Conservation (phyloP, 2,888 invertebrate species). For the Gortyna flavago region DNA sequence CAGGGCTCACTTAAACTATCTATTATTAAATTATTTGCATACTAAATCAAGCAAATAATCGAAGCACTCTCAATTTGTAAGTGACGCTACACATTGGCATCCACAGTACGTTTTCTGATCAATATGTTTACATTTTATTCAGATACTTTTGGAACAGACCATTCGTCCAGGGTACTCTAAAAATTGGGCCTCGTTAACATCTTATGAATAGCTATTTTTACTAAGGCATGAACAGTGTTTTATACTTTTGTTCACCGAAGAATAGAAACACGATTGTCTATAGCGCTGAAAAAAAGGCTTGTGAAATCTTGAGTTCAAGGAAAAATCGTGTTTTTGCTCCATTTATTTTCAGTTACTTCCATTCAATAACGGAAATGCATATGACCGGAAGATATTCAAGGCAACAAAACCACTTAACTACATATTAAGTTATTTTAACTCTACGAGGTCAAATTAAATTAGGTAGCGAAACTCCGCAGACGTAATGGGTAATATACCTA, state of each 20-base stretch:
- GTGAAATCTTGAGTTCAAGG: neutral
- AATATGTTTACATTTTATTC: too few relatives aligned
- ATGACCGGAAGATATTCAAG: conserved; percentile 30
- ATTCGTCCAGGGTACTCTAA: neutral
- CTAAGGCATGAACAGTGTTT: neutral
- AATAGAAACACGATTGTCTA: neutral
- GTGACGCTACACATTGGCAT: too few relatives aligned
- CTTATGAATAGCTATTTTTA: neutral
- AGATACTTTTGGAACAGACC: too few relatives aligned
- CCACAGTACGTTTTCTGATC: too few relatives aligned
- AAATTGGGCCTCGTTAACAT: neutral
- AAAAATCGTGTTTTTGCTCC: conserved; percentile 9
- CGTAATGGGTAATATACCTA: neutral
- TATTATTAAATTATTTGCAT: too few relatives aligned
- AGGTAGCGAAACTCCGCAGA: neutral
- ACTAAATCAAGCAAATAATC: too few relatives aligned
- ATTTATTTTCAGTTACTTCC: conserved; percentile 10
- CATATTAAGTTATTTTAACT: neutral
- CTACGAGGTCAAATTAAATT: neutral
- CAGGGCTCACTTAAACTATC: too few relatives aligned
- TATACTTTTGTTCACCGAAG: neutral
- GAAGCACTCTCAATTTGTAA: too few relatives aligned
- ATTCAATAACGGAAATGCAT: conserved; percentile 14
- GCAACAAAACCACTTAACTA: conserved; percentile 4
- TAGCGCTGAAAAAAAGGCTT: neutral